phyloP scores from a whole-genome alignment of 1,140 invertebrate species.

The Alviniconcha marisindica region DNA sequence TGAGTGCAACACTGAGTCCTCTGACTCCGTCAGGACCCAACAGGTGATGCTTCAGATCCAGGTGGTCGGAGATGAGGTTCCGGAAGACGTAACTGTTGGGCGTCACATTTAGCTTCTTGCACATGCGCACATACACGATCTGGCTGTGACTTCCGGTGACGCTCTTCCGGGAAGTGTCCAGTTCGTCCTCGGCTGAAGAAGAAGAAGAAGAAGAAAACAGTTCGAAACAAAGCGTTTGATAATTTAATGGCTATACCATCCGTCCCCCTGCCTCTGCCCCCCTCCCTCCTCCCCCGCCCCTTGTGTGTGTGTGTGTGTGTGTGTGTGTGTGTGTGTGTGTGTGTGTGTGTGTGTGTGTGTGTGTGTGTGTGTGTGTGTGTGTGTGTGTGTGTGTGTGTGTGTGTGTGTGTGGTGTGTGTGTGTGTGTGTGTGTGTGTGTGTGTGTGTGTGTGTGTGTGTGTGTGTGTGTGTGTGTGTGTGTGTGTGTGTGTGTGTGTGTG shows the following conservation, averaged over 20 bases:
- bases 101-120: conserved; percentile 48
- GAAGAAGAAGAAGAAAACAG: not conserved
- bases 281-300: no score
- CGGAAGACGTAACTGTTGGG: conserved; percentile 47
- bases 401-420: no score
- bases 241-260: not conserved
- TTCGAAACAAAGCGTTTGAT: not conserved
- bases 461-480: no score
- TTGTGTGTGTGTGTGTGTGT: no score
- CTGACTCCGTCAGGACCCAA: conserved; percentile 59
- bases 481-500: not conserved
- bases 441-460: no score
- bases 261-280: no score
- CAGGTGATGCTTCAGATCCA: conserved; percentile 51
- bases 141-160: conserved; percentile 43
- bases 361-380: no score
- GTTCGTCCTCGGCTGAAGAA: conserved; percentile 36
- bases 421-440: not conserved
- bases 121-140: conserved; percentile 49
- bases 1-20: conserved; percentile 57
- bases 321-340: no score
- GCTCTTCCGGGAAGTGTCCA: conserved; percentile 11
- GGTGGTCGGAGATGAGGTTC: conserved; percentile 42
- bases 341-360: no score
- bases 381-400: no score